A percentile compares a stretch with the other conserved stretches of the same genome.
phyloP scores from a whole-genome alignment of 2,888 invertebrate genomes.

The Drosophila paranaensis region DNA sequence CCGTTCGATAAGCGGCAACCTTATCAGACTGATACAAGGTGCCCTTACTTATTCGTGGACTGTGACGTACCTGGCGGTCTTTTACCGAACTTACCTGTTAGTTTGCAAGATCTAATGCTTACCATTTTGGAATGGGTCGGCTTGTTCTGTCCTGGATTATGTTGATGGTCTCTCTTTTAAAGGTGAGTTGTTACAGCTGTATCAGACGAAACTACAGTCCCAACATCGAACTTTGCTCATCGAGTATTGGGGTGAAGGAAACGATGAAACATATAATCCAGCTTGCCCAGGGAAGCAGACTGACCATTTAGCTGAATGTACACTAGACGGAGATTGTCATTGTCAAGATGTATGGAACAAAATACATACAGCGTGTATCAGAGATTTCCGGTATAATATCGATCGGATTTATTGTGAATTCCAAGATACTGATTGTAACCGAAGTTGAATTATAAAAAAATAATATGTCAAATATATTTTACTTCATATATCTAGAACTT shows the following conservation, averaged over 20 bases:
- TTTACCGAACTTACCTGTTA: conserved; percentile 86
- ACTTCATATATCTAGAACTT: conserved; percentile 86
- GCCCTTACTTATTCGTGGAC: conserved; percentile 91
- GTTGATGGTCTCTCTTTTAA: conserved; percentile 89
- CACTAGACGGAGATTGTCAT: conserved; percentile 89
- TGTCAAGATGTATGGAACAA: conserved; percentile 94
- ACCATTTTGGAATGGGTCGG: conserved; percentile 91
- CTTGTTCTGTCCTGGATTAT: conserved; percentile 84
- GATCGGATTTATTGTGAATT: conserved; percentile 85
- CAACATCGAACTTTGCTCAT: conserved; percentile 86
- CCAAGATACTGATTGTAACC: conserved; percentile 84
- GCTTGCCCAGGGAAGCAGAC: conserved; percentile 88
- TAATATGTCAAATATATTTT: neutral
- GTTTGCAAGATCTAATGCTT: conserved; percentile 93
- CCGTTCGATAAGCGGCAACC: conserved; percentile 95
- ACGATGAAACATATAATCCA: conserved; percentile 86
- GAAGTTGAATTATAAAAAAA: neutral
- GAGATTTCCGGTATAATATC: conserved; percentile 86
- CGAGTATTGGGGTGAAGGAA: conserved; percentile 93
- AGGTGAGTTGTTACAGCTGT: conserved; percentile 63
- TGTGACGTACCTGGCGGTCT: conserved; percentile 86
- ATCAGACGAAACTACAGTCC: conserved; percentile 21
- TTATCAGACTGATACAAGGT: conserved; percentile 95
- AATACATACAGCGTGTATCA: conserved; percentile 92
- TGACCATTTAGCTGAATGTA: conserved; percentile 87